Evolutionary conservation across 2,113 vertebrate species (phyloP).

Genomic region (Girardinichthys multiradiatus): DNA sequence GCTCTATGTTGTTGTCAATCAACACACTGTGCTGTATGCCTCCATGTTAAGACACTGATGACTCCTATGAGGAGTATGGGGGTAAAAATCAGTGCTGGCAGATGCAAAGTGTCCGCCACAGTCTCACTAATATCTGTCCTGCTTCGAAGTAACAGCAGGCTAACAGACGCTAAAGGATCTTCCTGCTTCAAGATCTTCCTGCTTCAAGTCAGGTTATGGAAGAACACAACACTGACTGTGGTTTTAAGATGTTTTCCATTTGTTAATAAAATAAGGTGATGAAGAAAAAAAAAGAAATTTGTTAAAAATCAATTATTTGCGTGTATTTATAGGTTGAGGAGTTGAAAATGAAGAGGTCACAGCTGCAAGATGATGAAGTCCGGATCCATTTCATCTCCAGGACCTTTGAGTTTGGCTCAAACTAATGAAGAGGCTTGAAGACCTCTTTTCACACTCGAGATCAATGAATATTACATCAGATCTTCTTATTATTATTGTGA

Average conservation of each 20-base stretch:
- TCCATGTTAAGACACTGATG: not conserved
- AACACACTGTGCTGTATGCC: not conserved
- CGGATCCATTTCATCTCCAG: constrained; percentile 4
- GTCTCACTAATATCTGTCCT: not conserved
- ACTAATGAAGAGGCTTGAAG: constrained; percentile 48
- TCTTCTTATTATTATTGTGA: constrained; percentile 20
- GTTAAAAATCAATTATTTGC: not conserved
- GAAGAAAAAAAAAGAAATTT: not conserved
- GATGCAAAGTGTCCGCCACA: not conserved
- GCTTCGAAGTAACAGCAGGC: too few species aligned
- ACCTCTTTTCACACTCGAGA: constrained; percentile 11
- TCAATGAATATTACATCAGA: constrained; percentile 18
- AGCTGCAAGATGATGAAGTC: constrained; percentile 5
- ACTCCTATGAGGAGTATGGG: not conserved
- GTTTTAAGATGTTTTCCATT: too few species aligned
- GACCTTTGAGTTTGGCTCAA: constrained; percentile 20
- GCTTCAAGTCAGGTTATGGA: too few species aligned
- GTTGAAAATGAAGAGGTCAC: constrained; percentile 31
- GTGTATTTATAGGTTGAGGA: not conserved
- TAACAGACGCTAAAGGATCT: too few species aligned
- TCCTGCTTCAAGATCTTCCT: too few species aligned
- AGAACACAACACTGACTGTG: too few species aligned
- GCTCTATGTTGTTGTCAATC: not conserved
- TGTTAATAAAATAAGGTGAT: not conserved
- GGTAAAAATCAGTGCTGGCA: not conserved